Evolutionary conservation across 2,888 invertebrate species (phyloP).

Genomic region (Cistogaster globosa): DNA sequence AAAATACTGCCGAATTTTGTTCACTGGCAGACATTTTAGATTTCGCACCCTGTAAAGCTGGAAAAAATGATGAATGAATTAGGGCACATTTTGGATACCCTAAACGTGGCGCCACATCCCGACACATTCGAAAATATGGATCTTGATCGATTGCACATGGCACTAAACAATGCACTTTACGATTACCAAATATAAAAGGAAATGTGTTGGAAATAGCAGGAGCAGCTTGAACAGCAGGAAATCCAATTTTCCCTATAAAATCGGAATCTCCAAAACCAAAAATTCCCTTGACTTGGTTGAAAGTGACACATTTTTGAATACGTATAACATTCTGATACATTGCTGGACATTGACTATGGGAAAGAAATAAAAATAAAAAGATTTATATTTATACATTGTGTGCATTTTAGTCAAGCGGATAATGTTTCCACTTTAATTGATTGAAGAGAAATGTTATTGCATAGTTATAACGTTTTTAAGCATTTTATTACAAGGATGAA

Average conservation of each 20-base stretch:
- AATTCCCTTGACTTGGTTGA: conserved; percentile 98
- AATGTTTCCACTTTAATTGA: too few relatives aligned
- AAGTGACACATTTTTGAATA: conserved; percentile 97
- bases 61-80: conserved; percentile 94
- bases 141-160: conserved; percentile 99
- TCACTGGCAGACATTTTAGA: conserved; percentile 99
- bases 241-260: conserved; percentile 97
- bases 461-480: too few relatives aligned
- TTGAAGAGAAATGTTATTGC: too few relatives aligned
- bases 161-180: conserved; percentile 88
- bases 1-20: conserved; percentile 94
- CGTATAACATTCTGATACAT: conserved; percentile 97
- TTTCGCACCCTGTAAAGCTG: conserved; percentile 97
- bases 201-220: conserved; percentile 95
- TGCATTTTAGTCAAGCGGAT: not conserved
- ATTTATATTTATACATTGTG: not conserved
- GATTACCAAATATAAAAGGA: conserved; percentile 93
- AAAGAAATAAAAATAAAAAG: not conserved
- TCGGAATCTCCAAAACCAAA: conserved; percentile 99
- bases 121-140: conserved; percentile 99
- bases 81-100: conserved; percentile 94
- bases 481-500: too few relatives aligned
- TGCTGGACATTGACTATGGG: conserved; percentile 90
- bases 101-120: conserved; percentile 97
- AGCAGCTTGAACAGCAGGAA: conserved; percentile 98